Conservation (phyloP, 2,888 invertebrate genomes). For the Callyntrura guangdongensis region DNA sequence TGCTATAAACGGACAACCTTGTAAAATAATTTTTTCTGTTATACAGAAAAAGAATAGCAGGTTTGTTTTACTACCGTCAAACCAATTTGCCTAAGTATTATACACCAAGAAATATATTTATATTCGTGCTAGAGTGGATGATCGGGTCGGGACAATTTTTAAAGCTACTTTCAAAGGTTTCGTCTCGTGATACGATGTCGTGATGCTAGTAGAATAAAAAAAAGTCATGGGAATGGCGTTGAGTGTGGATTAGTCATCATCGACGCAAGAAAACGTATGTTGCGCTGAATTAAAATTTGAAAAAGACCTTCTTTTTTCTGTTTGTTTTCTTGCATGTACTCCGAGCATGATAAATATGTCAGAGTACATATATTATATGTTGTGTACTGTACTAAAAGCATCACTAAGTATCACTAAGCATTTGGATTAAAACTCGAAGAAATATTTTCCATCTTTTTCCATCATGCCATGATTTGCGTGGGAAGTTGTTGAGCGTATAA, state of each 20-base stretch:
- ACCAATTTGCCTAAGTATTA: background rate
- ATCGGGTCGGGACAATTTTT: constrained; percentile 42
- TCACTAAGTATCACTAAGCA: too few species aligned
- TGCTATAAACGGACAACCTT: constrained; percentile 34
- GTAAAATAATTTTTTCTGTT: constrained; percentile 44
- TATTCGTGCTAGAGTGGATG: constrained; percentile 18
- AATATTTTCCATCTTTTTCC: constrained; percentile 58
- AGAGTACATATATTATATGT: background rate
- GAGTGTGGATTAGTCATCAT: constrained; percentile 76
- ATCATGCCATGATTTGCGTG: constrained; percentile 60
- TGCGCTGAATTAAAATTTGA: constrained; percentile 52
- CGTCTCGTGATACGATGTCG: constrained; percentile 27
- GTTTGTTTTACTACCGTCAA: background rate
- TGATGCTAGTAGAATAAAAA: background rate
- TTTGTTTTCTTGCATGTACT: constrained; percentile 25
- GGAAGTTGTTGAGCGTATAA: constrained; percentile 52
- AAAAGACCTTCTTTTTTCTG: constrained; percentile 57
- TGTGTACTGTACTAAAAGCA: background rate
- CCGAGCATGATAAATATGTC: background rate
- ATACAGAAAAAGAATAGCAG: background rate
- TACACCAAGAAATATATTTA: constrained; percentile 13
- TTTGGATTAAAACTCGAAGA: constrained; percentile 49
- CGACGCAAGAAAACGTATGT: constrained; percentile 67
- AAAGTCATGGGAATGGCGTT: constrained; percentile 2
- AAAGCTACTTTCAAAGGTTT: constrained; percentile 20